Evolutionary conservation across 2,113 vertebrate species (phyloP), one percentile per base, ranked within the genome.

Genomic region (Vidua chalybeata): DNA sequence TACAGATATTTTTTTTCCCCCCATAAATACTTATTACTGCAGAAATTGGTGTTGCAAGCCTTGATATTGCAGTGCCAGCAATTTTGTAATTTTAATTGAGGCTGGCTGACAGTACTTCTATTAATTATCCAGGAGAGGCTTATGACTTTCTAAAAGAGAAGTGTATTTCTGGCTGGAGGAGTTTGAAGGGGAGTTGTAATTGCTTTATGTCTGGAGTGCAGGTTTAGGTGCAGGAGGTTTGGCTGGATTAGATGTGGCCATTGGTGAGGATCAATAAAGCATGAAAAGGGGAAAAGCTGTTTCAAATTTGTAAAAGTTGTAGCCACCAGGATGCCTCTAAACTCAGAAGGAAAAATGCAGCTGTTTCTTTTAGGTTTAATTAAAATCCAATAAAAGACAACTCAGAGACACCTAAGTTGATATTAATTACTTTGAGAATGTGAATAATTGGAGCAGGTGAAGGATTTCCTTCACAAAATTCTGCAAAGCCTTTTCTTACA

Each of bases 11-110:
- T 90, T 64, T 89, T 52, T 1, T 0, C 6, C 31, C 33, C n/a
- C 89, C 54, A 31, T 76, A 92, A 93, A 76, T 82, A 93, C 75
- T 96, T 95, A 91, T 87, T 96, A 76, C 68, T 75, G 85, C 48
- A 81, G 72, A 90, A 84, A 93, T 24, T 52, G 80, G 41, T 61
- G 43, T 80, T 63, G 41, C 28, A 54, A 87, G 73, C 52, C 93
- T 78, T 43, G 83, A 73, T 95, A 69, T 31, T 56, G 61, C 75
- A 58, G 61, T 4, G 61, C 59, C 49, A n/a, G 74, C 76, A 41
- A 13, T 85, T 91, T 18, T 71, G 63, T 84, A 46, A 51, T 78
- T 88, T 62, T 89, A 78, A 58, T 75, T 62, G 71, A 52, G 45
- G 87, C 87, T 94, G 78, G 59, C 67, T 86, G 93, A 85, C 93